Conservation (phyloP, 2,113 vertebrate genomes). For the Coturnix japonica region DNA sequence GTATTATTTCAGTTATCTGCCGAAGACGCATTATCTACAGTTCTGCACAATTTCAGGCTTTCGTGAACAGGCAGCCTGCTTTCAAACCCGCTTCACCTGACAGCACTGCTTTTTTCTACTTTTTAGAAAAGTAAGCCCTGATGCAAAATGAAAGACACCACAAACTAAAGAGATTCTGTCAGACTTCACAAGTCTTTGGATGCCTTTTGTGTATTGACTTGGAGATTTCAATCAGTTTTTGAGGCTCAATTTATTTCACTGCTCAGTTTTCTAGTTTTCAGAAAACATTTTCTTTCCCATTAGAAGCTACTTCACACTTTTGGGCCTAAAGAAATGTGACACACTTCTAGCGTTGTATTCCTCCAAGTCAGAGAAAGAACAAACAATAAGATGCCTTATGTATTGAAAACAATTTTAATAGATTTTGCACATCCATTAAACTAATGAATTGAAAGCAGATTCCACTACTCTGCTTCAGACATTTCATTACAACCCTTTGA, state of each 20-base stretch:
- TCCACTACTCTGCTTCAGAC: background rate
- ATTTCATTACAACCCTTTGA: background rate
- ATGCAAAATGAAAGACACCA: conserved; percentile 54
- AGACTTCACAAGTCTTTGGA: conserved; percentile 49
- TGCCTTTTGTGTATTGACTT: conserved; percentile 50
- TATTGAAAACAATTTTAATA: conserved; percentile 18
- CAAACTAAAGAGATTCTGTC: conserved; percentile 54
- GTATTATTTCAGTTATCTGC: conserved; percentile 43
- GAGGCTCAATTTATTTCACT: conserved; percentile 47
- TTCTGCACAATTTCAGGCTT: conserved; percentile 55
- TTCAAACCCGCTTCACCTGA: conserved; percentile 51
- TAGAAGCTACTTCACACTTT: conserved; percentile 34
- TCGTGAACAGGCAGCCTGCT: conserved; percentile 20
- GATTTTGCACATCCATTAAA: background rate
- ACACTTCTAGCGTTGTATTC: background rate
- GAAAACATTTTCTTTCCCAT: conserved; percentile 55
- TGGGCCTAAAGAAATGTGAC: conserved; percentile 29
- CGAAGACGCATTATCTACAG: conserved; percentile 20
- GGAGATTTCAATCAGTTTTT: conserved; percentile 49
- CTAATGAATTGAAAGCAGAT: background rate
- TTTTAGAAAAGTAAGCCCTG: conserved; percentile 23
- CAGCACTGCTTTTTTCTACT: conserved; percentile 8
- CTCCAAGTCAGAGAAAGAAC: conserved; percentile 30
- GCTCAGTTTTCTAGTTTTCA: conserved; percentile 44
- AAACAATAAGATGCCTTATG: conserved; percentile 14